phyloP scores from a whole-genome alignment of 2,113 vertebrate species.

The Mirounga angustirostris region DNA sequence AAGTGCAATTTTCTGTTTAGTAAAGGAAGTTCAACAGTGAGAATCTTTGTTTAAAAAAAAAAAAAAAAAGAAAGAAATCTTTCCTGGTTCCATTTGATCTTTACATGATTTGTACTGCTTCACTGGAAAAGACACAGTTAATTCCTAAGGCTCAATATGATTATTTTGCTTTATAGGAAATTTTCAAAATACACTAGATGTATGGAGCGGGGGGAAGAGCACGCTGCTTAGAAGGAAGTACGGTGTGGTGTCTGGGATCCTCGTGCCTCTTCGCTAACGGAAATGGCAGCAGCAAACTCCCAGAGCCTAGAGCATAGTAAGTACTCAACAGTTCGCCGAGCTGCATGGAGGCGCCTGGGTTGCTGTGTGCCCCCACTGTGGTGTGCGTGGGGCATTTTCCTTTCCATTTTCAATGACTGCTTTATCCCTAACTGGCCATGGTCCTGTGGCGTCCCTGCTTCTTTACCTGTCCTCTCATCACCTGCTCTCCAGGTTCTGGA shows the following conservation, averaged over 20 bases:
- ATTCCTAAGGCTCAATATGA: background rate
- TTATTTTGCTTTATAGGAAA: background rate
- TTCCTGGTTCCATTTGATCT: background rate
- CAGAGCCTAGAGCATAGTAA: fast-evolving
- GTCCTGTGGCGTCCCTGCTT: background rate
- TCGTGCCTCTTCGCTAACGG: fast-evolving
- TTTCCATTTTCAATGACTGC: background rate
- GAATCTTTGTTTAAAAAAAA: background rate
- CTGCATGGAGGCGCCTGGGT: fast-evolving
- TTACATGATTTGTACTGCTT: background rate
- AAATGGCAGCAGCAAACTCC: fast-evolving
- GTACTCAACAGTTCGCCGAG: background rate
- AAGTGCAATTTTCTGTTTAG: background rate
- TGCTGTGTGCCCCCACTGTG: background rate
- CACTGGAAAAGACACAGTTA: background rate
- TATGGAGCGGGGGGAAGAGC: background rate
- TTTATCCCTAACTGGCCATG: background rate
- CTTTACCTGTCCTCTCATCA: background rate
- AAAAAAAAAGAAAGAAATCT: background rate
- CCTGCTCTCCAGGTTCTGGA: background rate
- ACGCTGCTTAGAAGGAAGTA: background rate
- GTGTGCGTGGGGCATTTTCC: fast-evolving
- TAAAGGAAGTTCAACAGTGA: background rate
- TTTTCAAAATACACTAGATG: background rate
- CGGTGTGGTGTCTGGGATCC: background rate